Base-by-base conservation (phyloP, 2,113 vertebrate species). In the Salvator merianae region DNA sequence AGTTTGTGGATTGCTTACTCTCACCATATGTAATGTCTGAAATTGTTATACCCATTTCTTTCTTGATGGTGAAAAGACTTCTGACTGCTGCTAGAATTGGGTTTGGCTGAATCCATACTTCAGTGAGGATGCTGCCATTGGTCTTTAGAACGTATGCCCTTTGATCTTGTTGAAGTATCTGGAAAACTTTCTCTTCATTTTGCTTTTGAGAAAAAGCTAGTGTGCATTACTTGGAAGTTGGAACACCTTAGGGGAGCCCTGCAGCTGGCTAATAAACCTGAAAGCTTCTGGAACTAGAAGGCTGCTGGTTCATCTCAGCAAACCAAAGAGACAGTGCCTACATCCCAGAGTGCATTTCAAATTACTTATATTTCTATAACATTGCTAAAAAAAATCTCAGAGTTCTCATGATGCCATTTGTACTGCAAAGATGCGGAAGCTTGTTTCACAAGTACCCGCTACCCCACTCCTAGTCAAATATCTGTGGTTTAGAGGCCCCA, bases 221-320 rank as follows among this genome's bases (percentile, higher is more conserved):
- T 90, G 84, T 80, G 91, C 88, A 82, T 87, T 74, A 1, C 76
- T 83, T 83, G 77, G 55, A 59, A 59, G 55, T 20, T 59, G 55
- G 88, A 90, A 87, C 83, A 79, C 34, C 76, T 63, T 68, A 36
- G 55, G 85, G 87, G 87, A 84, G 55, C 34, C 72, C 72, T 76
- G 73, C 65, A 5, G 85, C 90, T 93, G 84, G 83, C 91, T 94
- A 81, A 16, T 83, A 91, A 90, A 93, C 94, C 91, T 91, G 73
- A 94, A 94, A 95, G 93, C 94, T 94, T 93, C 92, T 95, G 95
- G 90, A 53, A 92, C 92, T 92, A 94, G 84, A 13, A 95, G 93
- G 90, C 93, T 94, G 91, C 93, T 93, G 88, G 89, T 89, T 92
- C 88, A 91, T 26, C 88, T 92, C 89, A 82, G 91, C 89, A 94